These are phyloP conservation scores for Myripristis jacobus DNA, from an alignment of 2,797 vertebrate genomes.

Conservation along the genomic window DNA sequence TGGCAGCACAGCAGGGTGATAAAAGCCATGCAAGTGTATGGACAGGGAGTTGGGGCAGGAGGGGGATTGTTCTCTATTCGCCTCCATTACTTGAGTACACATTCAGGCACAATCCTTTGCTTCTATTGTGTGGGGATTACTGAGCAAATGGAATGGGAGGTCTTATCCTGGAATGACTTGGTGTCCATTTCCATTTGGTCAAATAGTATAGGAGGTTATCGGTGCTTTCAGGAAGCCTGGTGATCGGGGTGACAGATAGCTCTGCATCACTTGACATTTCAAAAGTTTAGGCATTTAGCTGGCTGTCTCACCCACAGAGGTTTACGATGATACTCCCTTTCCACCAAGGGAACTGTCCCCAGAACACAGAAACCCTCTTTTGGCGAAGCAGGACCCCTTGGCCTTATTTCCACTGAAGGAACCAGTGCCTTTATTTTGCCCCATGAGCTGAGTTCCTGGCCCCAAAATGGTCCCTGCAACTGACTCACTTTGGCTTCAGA, in stretches of 20 bases:
- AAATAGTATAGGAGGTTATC: conserved; percentile 16
- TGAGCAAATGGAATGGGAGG: conserved; percentile 36
- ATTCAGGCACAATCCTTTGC: conserved; percentile 61
- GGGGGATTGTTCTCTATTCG: conserved; percentile 27
- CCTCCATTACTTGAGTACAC: conserved; percentile 75
- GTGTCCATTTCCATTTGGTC: conserved; percentile 29
- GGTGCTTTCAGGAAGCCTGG: neutral
- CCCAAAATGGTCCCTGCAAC: too few species aligned
- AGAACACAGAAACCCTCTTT: too few species aligned
- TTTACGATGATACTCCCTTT: too few species aligned
- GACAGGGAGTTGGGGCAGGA: conserved; percentile 20
- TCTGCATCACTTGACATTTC: neutral
- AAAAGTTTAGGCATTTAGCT: neutral
- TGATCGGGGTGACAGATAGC: neutral
- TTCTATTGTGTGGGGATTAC: conserved; percentile 73
- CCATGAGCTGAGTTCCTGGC: too few species aligned
- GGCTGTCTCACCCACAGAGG: neutral
- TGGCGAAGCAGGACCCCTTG: too few species aligned
- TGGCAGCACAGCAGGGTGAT: conserved; percentile 55
- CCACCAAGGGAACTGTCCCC: too few species aligned
- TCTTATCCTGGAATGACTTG: conserved; percentile 35
- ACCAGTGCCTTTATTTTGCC: too few species aligned
- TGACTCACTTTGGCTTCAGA: too few species aligned
- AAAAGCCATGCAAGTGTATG: conserved; percentile 44
- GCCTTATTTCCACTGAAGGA: too few species aligned